A percentile compares a stretch with the other conserved stretches of the same genome.
These are phyloP conservation scores for Toxotes chatareus DNA, from an alignment of 2,113 vertebrate genomes.

Conservation along the genomic window DNA sequence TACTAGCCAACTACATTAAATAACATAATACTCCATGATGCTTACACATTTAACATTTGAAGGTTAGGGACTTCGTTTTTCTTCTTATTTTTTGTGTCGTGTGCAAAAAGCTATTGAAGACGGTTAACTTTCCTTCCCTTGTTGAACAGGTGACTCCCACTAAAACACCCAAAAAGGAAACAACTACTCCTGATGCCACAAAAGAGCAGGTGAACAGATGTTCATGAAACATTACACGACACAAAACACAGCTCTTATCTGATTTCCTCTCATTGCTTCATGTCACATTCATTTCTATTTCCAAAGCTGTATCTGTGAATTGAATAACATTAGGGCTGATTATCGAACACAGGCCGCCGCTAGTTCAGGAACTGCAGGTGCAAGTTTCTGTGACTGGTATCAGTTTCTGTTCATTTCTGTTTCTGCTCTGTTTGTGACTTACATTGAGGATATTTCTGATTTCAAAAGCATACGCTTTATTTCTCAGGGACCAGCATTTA, in stretches of 20 bases:
- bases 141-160: constrained; percentile 78
- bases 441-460: background rate
- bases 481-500: constrained; percentile 53
- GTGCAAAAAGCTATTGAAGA: constrained; percentile 24
- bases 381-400: constrained; percentile 16
- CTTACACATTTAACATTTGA: constrained; percentile 1
- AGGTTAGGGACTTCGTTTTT: background rate
- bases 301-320: background rate
- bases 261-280: background rate
- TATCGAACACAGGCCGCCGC: background rate
- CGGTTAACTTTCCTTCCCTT: constrained; percentile 31
- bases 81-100: background rate
- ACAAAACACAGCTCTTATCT: background rate
- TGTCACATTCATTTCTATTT: background rate
- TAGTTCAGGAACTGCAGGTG: background rate
- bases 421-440: background rate
- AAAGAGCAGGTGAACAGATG: constrained; percentile 83
- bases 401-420: background rate
- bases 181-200: constrained; percentile 75
- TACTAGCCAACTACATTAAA: background rate
- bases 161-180: constrained; percentile 83
- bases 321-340: background rate
- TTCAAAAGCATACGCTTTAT: constrained; percentile 56
- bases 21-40: background rate
- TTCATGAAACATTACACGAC: background rate